Percentiles rank a stretch among this genome's conserved stretches.
Conservation (phyloP, 2,113 vertebrate genomes). For the Pterocles gutturalis region DNA sequence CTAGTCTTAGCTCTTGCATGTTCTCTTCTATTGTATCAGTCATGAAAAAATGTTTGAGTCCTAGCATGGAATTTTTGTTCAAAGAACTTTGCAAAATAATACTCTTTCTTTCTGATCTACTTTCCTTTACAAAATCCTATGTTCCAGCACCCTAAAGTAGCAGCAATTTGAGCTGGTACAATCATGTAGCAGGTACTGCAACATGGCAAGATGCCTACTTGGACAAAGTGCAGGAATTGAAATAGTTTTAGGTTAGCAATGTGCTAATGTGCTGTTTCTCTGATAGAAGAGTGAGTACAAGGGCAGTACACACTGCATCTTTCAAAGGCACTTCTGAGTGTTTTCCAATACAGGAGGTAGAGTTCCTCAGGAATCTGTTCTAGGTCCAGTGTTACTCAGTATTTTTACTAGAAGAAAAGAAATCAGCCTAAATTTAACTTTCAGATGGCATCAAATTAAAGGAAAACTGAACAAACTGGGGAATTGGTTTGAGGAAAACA, state of each 20-base stretch:
- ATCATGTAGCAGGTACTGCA: background rate
- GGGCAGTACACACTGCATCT: background rate
- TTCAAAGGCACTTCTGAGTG: background rate
- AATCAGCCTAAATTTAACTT: background rate
- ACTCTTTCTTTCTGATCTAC: background rate
- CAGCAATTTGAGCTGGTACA: background rate
- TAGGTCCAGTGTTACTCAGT: background rate
- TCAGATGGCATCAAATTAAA: background rate
- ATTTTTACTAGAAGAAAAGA: background rate
- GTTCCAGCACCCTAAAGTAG: background rate
- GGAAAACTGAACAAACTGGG: background rate
- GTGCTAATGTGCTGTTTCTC: background rate
- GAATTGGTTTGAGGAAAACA: background rate
- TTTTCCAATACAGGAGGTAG: background rate
- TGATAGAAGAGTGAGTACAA: background rate
- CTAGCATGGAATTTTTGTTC: background rate
- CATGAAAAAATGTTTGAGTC: background rate
- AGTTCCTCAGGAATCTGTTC: background rate
- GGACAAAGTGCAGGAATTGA: background rate
- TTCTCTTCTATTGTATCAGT: background rate
- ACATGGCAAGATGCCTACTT: background rate
- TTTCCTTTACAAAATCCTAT: background rate
- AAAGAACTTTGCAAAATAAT: background rate
- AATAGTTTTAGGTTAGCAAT: background rate
- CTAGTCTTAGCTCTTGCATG: background rate